phyloP scores from a whole-genome alignment of 2,113 vertebrate genomes.

The Hippocampus mohnikei region DNA sequence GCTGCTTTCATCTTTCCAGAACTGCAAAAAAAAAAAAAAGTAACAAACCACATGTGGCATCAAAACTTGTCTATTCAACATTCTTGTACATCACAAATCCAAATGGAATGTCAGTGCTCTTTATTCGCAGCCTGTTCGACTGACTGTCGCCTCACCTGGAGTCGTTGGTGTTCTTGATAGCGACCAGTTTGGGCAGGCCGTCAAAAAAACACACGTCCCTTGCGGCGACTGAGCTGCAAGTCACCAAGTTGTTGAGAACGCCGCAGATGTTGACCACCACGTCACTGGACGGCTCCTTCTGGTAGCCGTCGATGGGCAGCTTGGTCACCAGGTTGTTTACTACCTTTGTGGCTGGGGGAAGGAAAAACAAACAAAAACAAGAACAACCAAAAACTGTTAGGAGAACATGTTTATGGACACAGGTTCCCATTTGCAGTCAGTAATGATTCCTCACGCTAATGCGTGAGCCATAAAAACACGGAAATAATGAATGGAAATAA shows the following conservation, averaged over 20 bases:
- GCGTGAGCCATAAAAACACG: too few species aligned
- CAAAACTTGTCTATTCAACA: not conserved
- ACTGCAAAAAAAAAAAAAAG: slow-evolving; percentile 55
- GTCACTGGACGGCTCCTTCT: slow-evolving; percentile 76
- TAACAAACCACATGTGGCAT: not conserved
- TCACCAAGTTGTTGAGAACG: slow-evolving; percentile 87
- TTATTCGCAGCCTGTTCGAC: not conserved
- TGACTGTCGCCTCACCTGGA: slow-evolving; percentile 68
- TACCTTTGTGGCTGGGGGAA: slow-evolving; percentile 78
- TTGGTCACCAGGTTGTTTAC: slow-evolving; percentile 82
- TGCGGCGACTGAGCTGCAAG: slow-evolving; percentile 78
- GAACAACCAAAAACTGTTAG: slow-evolving; percentile 11
- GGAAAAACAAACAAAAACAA: not conserved
- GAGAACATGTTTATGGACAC: not conserved
- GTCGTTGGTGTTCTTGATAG: slow-evolving; percentile 77
- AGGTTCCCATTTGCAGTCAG: not conserved
- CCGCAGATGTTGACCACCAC: slow-evolving; percentile 89
- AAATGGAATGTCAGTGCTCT: not conserved
- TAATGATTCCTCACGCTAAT: too few species aligned
- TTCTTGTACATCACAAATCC: not conserved
- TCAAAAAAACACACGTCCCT: slow-evolving; percentile 81
- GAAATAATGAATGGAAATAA: too few species aligned
- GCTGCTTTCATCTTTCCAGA: slow-evolving; percentile 74
- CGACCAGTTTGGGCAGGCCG: slow-evolving; percentile 82
- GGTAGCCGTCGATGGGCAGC: slow-evolving; percentile 70